Base-by-base conservation (phyloP, 2,797 vertebrate genomes). In the Numenius phaeopus region DNA sequence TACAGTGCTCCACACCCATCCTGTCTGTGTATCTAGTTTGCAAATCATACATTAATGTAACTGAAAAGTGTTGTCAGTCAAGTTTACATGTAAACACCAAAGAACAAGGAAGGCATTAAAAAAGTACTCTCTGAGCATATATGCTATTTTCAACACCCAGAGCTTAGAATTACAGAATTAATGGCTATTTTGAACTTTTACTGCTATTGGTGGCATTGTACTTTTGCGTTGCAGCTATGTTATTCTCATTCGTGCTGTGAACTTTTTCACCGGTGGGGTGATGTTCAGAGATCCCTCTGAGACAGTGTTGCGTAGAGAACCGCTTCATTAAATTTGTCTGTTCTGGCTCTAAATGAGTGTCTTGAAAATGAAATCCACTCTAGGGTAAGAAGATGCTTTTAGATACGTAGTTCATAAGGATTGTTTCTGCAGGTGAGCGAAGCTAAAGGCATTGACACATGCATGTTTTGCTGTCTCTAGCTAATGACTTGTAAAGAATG, bases 281-380 rank as follows among this genome's bases (percentile, higher is more conserved):
- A 15, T 66, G 27, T 49, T 91, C 34, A 78, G 65, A 69, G 59
- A 64, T 66, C 44, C 59, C 58, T 94, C 78, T 70, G 71, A 87
- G 89, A 84, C 30, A 76, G 73, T 0, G 0, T 7, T 83, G 78
- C 3, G 2, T 27, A 20, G 62, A 82, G 30, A 89, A 57, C 44
- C 37, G 32, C 71, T 96, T 91, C 82, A 83, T 89, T 96, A 85
- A 78, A 81, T 78, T 78, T 90, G 44, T 75, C 84, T 78, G 57
- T 75, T 90, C 40, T 81, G 82, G 15, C 52, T 86, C 49, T 77
- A 82, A 77, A 91, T 67, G 44, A 85, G 26, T 34, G 17, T 50
- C 82, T 87, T 54, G 57, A 46, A 92, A 94, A 90, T 87, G n/a
- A 89, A 64, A 89, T 80, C n/a, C 2, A n/a, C 15, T 83, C 57